Conservation (phyloP, 2,113 vertebrate species). For the Pituophis catenifer region DNA sequence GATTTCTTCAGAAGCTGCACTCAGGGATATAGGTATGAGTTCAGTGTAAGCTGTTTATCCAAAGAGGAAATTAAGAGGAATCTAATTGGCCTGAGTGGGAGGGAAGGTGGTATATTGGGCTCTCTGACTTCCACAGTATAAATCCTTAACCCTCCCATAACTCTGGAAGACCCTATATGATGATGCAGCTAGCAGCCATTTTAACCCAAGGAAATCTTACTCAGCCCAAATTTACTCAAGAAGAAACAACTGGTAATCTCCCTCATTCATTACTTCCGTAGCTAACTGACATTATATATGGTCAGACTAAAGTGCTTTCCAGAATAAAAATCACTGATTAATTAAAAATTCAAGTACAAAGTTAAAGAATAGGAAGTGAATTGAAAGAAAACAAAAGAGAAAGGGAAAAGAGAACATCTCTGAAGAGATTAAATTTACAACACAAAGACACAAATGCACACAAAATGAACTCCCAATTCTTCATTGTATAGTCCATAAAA, state of each 20-base stretch:
- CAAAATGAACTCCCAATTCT: not conserved
- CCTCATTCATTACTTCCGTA: not conserved
- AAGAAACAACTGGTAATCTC: not conserved
- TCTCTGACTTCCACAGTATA: not conserved
- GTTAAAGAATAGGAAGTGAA: not conserved
- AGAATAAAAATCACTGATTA: not conserved
- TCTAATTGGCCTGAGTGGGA: not conserved
- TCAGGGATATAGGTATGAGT: not conserved
- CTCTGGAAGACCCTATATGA: not conserved
- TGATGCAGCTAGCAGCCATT: not conserved
- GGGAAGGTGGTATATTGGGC: not conserved
- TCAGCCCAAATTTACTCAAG: not conserved
- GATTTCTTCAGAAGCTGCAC: not conserved
- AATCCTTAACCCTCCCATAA: not conserved
- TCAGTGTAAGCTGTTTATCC: not conserved
- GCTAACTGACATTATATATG: not conserved
- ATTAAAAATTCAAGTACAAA: not conserved
- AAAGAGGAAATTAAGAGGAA: not conserved
- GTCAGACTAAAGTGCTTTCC: not conserved
- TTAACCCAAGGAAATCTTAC: not conserved
- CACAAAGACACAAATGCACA: not conserved
- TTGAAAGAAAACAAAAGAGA: not conserved
- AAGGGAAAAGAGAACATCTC: not conserved
- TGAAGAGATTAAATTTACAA: not conserved
- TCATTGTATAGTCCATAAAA: not conserved